Evolutionary conservation across 2,797 vertebrate genomes (phyloP), one percentile per base, ranked within the genome.

Genomic region (Ceryle rudis): DNA sequence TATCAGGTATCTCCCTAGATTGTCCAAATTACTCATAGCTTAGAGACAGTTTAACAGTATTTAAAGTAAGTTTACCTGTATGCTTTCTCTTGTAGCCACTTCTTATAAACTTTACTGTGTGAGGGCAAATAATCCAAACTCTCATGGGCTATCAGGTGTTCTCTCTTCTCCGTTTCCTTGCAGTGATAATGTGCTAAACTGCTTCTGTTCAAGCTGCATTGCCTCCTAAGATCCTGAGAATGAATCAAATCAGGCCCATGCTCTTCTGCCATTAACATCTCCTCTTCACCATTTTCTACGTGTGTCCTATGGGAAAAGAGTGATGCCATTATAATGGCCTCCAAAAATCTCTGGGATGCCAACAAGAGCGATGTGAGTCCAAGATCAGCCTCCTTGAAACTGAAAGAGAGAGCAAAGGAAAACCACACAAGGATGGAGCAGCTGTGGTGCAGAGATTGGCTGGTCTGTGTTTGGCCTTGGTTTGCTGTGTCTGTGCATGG

Each of bases 51-150:
- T 42, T 77, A 49, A 78, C 2, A 31, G 7, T 42, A 72, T 29
- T 75, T 69, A 72, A 69, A 28, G 10, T 14, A 69, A 65, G 4
- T 44, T 96, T 95, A 97, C 94, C 84, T 89, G 28, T 86, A 58
- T 6, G 71, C 81, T 88, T 96, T 95, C 44, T 88, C 79, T 58
- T 94, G 72, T 25, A 97, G 78, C 89, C 93, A 95, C 21, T 94
- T 90, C 75, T 95, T 95, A 81, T 72, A 96, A 86, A 89, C 55
- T 23, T 89, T 65, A 86, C 92, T 97, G 67, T 96, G 92, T 28
- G 92, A 97, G 78, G 95, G 91, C 47, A 97, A 93, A 84, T 96
- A 97, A 94, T 95, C 90, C 90, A 95, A 61, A 67, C 94, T 97
- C 67, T 95, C 86, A 20, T 82, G 84, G 41, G 41, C 29, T 39